Percentiles rank a stretch among this genome's conserved stretches.
phyloP scores from a whole-genome alignment of 2,113 vertebrate species.

The rat (Rattus norvegicus) region DNA sequence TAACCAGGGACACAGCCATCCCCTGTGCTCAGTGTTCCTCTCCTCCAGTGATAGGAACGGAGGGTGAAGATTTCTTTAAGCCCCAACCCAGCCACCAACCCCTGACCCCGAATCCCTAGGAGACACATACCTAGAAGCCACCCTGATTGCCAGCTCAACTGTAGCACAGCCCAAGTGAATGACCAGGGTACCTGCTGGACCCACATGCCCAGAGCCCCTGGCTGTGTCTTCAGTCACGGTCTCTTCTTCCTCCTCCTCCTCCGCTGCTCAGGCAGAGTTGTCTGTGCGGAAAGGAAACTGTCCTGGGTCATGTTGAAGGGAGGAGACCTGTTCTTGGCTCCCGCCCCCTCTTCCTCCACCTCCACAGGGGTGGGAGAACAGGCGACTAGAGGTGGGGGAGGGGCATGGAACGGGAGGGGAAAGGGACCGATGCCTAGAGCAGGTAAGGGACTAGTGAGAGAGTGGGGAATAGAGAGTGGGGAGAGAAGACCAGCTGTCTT shows the following conservation, averaged over 20 bases:
- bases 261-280: conserved; percentile 77
- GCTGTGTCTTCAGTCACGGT: neutral
- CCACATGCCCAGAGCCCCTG: conserved; percentile 55
- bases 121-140: conserved; percentile 61
- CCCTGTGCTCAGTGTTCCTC: no score
- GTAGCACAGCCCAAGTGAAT: conserved; percentile 33
- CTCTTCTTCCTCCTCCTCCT: neutral
- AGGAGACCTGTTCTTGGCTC: neutral
- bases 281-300: conserved; percentile 86
- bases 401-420: neutral
- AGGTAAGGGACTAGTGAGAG: neutral
- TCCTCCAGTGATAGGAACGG: fast-evolving
- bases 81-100: neutral
- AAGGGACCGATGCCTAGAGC: neutral
- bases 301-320: neutral
- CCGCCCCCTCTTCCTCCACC: conserved; percentile 58
- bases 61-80: neutral
- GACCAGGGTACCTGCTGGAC: conserved; percentile 38
- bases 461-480: neutral
- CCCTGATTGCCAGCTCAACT: conserved; percentile 67
- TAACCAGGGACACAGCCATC: neutral
- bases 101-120: neutral
- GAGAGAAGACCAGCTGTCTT: neutral
- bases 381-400: neutral
- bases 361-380: neutral